Base-by-base conservation (phyloP, 2,113 vertebrate species). In the Scartelaos histophorus region DNA sequence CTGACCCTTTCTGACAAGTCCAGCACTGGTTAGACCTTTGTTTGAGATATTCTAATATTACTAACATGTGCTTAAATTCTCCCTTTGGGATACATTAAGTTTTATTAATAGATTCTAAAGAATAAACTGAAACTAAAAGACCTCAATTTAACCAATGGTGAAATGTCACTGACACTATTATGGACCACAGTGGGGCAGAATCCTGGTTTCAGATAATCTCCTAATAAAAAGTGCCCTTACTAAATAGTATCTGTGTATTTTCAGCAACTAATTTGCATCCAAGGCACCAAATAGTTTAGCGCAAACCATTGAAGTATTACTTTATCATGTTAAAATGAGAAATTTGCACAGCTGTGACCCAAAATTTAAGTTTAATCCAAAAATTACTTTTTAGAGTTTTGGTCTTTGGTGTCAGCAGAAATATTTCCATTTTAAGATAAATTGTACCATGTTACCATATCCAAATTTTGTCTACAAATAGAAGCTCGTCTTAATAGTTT, bases 401-500 rank as follows among this genome's bases (percentile, higher is more conserved):
- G 5, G 47, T 22, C 21, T 58, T 58, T 15, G 5, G 56, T 58
- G 56, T 58, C 22, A 25, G 56, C 56, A 58, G 19, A 58, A 58
- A 58, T 58, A 58, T 25, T 58, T 25, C 22, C 56, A 58, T 4
- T 22, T 25, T 58, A 25, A 25, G 22, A 12, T 15, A 61, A 61
- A 34, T 17, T 19, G 3, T 34, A 16, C 7, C 58, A 19, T 17
- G 19, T 64, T 64, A 38, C 10, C 17, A 38, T 64, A 35, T 64
- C 34, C 1, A 38, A 19, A 64, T 64, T 64, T 62, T 35, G 60
- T 62, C 61, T 43, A 21, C 34, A 64, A 38, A 64, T 38, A n/a
- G 29, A 61, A 70, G 74, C 68, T 79, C 61, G 65, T n/a, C 74
- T 78, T 73, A 79, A 87, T 73, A 60, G 70, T 68, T 85, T 81